Conservation (phyloP, 2,888 invertebrate species). For the Ditylenchus weischeri region DNA sequence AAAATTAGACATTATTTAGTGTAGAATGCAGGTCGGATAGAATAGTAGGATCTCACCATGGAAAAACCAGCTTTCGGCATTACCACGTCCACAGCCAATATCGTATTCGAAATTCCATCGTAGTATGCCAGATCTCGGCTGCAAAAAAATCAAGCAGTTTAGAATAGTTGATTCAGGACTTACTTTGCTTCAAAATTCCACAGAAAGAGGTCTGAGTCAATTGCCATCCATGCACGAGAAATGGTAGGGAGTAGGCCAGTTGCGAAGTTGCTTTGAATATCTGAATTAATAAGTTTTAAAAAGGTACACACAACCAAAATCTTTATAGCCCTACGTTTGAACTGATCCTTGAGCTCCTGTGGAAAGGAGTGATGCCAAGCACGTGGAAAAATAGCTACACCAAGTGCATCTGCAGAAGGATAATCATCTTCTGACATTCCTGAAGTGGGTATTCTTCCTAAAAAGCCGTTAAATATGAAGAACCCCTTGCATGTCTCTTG, state of each 20-base stretch:
- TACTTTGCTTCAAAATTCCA: slow-evolving; percentile 92
- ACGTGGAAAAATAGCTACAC: slow-evolving; percentile 25
- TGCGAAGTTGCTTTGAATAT: slow-evolving; percentile 89
- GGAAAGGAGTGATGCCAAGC: slow-evolving; percentile 37
- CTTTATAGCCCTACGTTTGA: slow-evolving; percentile 40
- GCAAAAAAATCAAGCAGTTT: slow-evolving; percentile 41
- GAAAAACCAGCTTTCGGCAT: slow-evolving; percentile 70
- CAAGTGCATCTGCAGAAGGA: slow-evolving; percentile 17
- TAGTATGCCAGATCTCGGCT: slow-evolving; percentile 90
- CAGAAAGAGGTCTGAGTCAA: slow-evolving; percentile 93
- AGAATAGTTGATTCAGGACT: slow-evolving; percentile 33
- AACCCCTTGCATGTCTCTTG: background rate
- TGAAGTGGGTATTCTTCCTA: slow-evolving; percentile 14
- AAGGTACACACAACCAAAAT: background rate
- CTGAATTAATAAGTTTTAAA: slow-evolving; percentile 66
- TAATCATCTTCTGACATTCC: slow-evolving; percentile 29
- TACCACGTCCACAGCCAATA: slow-evolving; percentile 85
- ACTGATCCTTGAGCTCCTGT: slow-evolving; percentile 47
- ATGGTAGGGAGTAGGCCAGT: slow-evolving; percentile 97
- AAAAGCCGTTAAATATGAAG: background rate
- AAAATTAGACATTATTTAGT: slow-evolving; percentile 11
- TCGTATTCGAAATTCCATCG: slow-evolving; percentile 89
- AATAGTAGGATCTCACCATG: slow-evolving; percentile 26
- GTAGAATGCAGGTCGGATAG: background rate
- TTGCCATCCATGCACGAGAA: slow-evolving; percentile 89